Base-by-base conservation (phyloP, 2,797 vertebrate species). In the Sebastes minor region DNA sequence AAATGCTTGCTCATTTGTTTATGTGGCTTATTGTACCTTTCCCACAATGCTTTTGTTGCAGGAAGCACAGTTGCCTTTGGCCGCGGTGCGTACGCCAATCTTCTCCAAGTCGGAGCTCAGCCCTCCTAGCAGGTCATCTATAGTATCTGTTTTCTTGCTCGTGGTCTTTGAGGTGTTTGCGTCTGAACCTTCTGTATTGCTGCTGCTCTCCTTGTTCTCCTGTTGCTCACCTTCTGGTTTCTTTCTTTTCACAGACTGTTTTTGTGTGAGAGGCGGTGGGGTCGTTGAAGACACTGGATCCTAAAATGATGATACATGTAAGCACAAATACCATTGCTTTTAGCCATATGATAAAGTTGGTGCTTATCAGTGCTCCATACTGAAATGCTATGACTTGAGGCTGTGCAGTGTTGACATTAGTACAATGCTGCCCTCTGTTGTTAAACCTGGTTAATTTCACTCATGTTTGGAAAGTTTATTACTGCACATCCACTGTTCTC, bases 41-140 rank as follows among this genome's bases (percentile, higher is more conserved):
- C 97, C 96, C 2, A 91, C 95, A 1, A 98, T 97, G 61, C 93
- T 91, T 86, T 99, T 98, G 74, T 72, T 87, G 92, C 98, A 99
- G 66, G 95, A 84, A 16, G 95, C 94, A 4, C 98, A 99, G 80
- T 95, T 57, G 14, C 97, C 97, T 10, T 97, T 94, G 1, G 96
- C 89, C 0, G 89, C 61, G 0, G 97, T 97, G 0, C 76, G 85
- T 32, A 99, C 96, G 0, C 97, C 98, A 25, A 99, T 97, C 86
- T 96, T 96, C 93, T 97, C 95, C 91, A 99, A 85, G 72, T 97
- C 97, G 18, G 91, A 95, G 55, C 95, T 96, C 84, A 99, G 93
- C 5, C 93, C 96, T 52, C 96, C 96, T 13, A 99, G 95, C 90
- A 99, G 95, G 28, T 93, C 94, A 28, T 98, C 97, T 66, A 99